A percentile compares a stretch with the other conserved stretches of the same genome.
phyloP scores from a whole-genome alignment of 2,797 vertebrate genomes.

The Lacerta agilis region DNA sequence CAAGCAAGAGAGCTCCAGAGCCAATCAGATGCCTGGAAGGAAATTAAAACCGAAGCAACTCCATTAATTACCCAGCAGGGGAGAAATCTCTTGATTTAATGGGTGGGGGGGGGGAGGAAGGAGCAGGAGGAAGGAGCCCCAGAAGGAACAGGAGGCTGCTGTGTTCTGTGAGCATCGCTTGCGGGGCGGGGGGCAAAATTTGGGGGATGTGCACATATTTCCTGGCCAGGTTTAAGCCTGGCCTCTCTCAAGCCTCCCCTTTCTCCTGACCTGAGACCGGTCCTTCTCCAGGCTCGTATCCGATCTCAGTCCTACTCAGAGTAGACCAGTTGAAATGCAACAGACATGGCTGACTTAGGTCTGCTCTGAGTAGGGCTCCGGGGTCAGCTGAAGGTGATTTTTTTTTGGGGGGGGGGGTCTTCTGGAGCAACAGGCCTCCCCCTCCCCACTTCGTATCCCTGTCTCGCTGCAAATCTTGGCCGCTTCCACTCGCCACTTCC shows the following conservation, averaged over 20 bases:
- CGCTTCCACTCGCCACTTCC: not conserved
- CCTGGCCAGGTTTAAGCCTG: not conserved
- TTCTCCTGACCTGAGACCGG: no score
- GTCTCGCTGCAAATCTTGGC: not conserved
- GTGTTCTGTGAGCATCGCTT: not conserved
- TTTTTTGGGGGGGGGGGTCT: not conserved
- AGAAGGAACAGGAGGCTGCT: not conserved
- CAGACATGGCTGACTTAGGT: not conserved
- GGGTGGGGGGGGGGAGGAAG: not conserved
- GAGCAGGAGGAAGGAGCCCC: not conserved
- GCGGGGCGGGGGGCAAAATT: not conserved
- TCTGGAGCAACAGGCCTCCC: not conserved
- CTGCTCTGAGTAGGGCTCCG: not conserved
- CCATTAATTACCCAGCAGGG: conserved; percentile 37
- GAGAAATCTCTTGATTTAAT: conserved; percentile 1
- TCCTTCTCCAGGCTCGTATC: no score
- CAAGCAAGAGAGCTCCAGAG: not conserved
- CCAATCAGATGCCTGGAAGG: not conserved
- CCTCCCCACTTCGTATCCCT: no score
- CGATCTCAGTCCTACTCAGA: no score
- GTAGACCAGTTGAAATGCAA: no score
- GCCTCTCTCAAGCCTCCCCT: not conserved
- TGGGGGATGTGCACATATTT: accelerated
- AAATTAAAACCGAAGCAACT: conserved; percentile 19
- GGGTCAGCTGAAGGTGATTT: not conserved